Evolutionary conservation across 2,113 vertebrate genomes (phyloP), one percentile per base, ranked within the genome.

Genomic region (Zapornia atra): DNA sequence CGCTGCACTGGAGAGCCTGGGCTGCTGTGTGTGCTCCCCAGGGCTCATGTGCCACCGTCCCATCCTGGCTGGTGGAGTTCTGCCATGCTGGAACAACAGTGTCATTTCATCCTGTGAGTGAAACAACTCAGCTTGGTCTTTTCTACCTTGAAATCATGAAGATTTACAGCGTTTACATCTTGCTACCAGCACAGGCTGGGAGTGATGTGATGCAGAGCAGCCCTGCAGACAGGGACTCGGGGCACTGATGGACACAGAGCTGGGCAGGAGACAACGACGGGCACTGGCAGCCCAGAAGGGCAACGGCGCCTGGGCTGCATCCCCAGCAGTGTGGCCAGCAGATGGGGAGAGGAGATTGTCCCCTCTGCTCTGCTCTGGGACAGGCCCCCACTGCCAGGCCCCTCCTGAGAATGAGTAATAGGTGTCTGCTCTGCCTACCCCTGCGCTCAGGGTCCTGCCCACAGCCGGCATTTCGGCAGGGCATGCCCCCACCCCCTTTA

Each of bases 401-500:
- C 24, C 34, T 79, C 60, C 48, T 46, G 31, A 18, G 40, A 50
- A 24, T 0, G 1, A 42, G 26, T 7, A 21, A 10, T 33, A 28
- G 4, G 6, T 42, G 26, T 36, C 54, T 38, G 33, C 61, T 68
- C 33, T 11, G 9, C 61, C 29, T 5, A 24, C 26, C 21, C 50
- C 40, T 4, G 50, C 51, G 50, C 60, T 72, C 31, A 46, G 0
- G 3, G 48, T 38, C 33, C 79, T 48, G 33, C 66, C 46, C 36
- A 66, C 40, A 18, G 9, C 19, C 40, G 7, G 16, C 0, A 0
- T 8, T 31, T 63, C 17, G 2, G 9, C 33, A 57, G 31, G 56
- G 8, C 9, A 2, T 8, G 28, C 50, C 72, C 50, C 33, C 0
- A 0, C 11, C 40, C 29, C 26, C 50, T 29, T 31, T 6, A 11